Conservation (phyloP, 2,797 vertebrate species). For the Ptychobarbus kaznakovi region DNA sequence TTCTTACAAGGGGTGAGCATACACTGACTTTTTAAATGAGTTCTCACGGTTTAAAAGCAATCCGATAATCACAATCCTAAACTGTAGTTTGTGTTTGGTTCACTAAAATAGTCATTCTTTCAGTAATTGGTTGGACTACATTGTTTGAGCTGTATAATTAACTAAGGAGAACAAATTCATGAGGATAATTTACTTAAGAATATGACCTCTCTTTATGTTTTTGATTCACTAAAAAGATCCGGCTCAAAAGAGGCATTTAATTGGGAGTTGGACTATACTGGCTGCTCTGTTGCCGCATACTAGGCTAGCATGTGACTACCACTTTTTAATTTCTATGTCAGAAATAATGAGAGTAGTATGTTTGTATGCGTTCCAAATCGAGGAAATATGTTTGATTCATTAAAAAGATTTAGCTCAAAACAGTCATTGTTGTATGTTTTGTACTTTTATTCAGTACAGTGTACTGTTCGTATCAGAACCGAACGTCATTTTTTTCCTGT, state of each 20-base stretch:
- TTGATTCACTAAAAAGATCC: not conserved
- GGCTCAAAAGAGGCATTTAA: not conserved
- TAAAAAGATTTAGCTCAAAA: not conserved
- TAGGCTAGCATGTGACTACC: not conserved
- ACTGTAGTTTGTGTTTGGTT: not conserved
- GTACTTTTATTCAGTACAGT: not conserved
- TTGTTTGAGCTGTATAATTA: not conserved
- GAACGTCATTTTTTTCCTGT: not conserved
- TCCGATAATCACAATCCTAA: not conserved
- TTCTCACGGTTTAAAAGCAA: not conserved
- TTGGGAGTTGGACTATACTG: not conserved
- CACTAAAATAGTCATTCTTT: not conserved
- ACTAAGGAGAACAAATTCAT: not conserved
- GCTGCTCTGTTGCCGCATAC: not conserved
- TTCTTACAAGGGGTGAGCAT: not conserved
- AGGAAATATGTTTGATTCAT: not conserved
- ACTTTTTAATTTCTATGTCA: not conserved
- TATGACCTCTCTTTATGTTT: not conserved
- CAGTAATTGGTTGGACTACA: not conserved
- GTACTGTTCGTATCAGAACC: not conserved
- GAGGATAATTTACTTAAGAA: not conserved
- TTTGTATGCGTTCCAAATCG: not conserved
- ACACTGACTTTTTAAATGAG: too few species aligned
- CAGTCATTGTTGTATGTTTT: too few species aligned
- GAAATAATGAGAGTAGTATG: not conserved